These are phyloP conservation scores for Cyclopterus lumpus DNA, from an alignment of 2,797 vertebrate species.

Conservation along the genomic window DNA sequence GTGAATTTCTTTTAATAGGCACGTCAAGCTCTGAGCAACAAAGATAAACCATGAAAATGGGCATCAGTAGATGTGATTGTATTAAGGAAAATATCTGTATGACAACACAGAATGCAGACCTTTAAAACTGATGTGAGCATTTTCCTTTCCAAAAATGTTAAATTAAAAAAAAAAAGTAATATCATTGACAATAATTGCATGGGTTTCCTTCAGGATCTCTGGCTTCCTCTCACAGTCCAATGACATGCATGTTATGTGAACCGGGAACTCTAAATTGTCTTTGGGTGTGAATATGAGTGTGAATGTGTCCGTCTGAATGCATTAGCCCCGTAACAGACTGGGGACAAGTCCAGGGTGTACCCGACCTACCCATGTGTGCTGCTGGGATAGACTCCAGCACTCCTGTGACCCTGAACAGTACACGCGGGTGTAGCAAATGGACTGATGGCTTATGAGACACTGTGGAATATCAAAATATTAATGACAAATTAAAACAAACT, in stretches of 20 bases:
- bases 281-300: conserved; percentile 51
- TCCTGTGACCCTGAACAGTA: conserved; percentile 15
- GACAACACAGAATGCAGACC: not conserved
- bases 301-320: conserved; percentile 35
- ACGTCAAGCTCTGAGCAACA: not conserved
- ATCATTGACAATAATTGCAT: not conserved
- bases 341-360: conserved; percentile 15
- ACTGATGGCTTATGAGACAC: conserved; percentile 1
- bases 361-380: conserved; percentile 20
- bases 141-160: not conserved
- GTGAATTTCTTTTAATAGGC: conserved; percentile 21
- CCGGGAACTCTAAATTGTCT: conserved; percentile 33
- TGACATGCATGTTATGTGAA: conserved; percentile 35
- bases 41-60: not conserved
- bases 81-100: not conserved
- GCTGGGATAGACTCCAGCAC: conserved; percentile 30
- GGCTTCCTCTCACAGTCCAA: conserved; percentile 4
- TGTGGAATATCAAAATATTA: not conserved
- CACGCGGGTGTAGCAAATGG: conserved; percentile 5
- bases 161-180: too few relatives aligned
- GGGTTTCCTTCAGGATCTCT: not conserved
- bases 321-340: conserved; percentile 48
- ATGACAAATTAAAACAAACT: not conserved
- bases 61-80: not conserved
- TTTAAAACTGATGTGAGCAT: not conserved